A percentile compares a stretch with the other conserved stretches of the same genome.
These are phyloP conservation scores for Sturnira hondurensis DNA, from an alignment of 2,113 vertebrate species.

Conservation along the genomic window DNA sequence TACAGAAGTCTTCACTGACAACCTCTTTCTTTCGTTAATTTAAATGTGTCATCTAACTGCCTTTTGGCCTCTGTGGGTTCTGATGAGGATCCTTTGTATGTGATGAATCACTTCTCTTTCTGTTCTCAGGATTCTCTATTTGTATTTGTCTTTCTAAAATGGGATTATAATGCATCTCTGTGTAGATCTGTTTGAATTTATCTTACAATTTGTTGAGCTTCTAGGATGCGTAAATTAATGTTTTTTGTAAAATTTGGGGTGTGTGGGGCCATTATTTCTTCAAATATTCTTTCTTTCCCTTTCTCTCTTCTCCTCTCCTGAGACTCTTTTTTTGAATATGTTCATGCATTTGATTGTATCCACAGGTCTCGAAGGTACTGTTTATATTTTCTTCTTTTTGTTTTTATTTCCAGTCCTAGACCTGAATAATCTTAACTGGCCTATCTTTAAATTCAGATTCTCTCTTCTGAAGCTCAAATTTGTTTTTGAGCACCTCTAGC, in stretches of 20 bases:
- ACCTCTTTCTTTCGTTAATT: neutral
- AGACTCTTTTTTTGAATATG: neutral
- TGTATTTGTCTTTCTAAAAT: neutral
- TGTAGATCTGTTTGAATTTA: neutral
- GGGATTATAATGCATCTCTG: neutral
- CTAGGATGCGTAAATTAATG: neutral
- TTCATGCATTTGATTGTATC: neutral
- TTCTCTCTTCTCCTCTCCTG: neutral
- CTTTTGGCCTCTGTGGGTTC: neutral
- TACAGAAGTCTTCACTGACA: neutral
- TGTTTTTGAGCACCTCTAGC: neutral
- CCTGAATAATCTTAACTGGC: neutral
- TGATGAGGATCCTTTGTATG: neutral
- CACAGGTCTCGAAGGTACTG: neutral
- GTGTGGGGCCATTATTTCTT: neutral
- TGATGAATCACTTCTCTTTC: neutral
- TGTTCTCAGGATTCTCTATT: neutral
- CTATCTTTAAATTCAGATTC: neutral
- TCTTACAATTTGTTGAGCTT: neutral
- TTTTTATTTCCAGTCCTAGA: neutral
- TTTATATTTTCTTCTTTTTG: neutral
- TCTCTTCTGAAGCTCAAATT: neutral
- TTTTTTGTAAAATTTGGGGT: neutral
- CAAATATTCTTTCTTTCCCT: neutral
- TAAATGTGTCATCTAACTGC: neutral